Conservation (phyloP, 2,113 vertebrate species). For the Bungarus multicinctus region DNA sequence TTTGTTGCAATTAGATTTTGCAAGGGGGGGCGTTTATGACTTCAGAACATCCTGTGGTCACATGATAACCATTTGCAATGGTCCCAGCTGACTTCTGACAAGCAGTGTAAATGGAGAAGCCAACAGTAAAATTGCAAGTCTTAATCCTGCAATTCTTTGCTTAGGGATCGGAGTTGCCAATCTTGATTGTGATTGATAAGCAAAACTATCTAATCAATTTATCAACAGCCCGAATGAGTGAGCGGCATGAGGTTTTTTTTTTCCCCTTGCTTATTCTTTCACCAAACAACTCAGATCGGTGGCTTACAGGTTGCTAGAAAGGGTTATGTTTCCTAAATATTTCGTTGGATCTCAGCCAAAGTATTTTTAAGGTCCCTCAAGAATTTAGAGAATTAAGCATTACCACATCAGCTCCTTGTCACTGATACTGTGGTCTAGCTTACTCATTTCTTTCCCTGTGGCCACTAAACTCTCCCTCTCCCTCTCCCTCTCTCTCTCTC, state of each 20-base stretch:
- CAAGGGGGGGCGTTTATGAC: background rate
- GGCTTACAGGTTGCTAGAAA: background rate
- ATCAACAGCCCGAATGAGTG: background rate
- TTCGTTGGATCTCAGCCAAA: background rate
- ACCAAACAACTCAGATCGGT: background rate
- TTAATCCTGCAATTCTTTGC: background rate
- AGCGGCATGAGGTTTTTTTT: background rate
- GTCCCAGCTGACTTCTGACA: background rate
- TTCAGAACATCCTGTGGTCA: background rate
- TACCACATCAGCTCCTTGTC: background rate
- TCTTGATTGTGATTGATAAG: background rate
- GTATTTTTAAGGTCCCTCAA: conserved; percentile 3
- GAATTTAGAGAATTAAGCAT: background rate
- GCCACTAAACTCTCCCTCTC: conserved; percentile 20
- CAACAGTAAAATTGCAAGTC: background rate
- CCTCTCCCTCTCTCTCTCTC: too few species aligned
- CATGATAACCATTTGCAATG: background rate
- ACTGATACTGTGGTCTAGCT: background rate
- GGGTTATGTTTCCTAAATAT: background rate
- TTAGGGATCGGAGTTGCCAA: background rate
- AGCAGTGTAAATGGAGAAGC: background rate
- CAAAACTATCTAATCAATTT: background rate
- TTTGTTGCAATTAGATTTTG: background rate
- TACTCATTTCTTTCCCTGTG: conserved; percentile 1
- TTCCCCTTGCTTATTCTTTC: background rate